Conservation (phyloP, 2,888 invertebrate species). For the Epirrhoe alternata region DNA sequence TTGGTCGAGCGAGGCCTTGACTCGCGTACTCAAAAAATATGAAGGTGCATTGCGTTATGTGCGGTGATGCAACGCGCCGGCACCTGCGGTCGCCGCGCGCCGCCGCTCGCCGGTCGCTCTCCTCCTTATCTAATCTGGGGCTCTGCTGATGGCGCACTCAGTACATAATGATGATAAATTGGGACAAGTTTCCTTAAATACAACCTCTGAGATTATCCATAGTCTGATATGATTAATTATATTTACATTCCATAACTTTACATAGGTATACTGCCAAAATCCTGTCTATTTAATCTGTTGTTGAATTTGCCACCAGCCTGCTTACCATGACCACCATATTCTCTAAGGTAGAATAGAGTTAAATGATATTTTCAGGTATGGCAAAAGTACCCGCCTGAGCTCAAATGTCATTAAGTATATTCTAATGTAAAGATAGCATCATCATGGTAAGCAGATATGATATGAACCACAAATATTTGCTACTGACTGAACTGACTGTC, state of each 20-base stretch:
- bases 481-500: too few species aligned
- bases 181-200: constrained; percentile 50
- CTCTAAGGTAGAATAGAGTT: too few species aligned
- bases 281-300: too few species aligned
- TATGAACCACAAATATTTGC: too few species aligned
- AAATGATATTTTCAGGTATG: too few species aligned
- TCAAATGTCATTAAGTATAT: too few species aligned
- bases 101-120: constrained; percentile 20
- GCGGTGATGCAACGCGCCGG: constrained; percentile 47
- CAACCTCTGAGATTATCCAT: constrained; percentile 49
- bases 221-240: constrained; percentile 28
- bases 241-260: constrained; percentile 24
- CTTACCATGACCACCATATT: too few species aligned
- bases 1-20: constrained; percentile 28
- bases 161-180: constrained; percentile 59
- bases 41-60: constrained; percentile 18
- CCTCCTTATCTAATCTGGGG: constrained; percentile 66
- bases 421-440: too few species aligned
- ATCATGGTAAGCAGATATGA: too few species aligned
- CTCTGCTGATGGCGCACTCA: constrained; percentile 44
- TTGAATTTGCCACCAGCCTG: too few species aligned
- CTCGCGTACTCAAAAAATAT: constrained; percentile 3
- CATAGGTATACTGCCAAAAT: neutral
- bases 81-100: constrained; percentile 34
- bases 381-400: too few species aligned